phyloP scores from a whole-genome alignment of 92 coral and sea anemone genomes.

The Galaxea fascicularis region DNA sequence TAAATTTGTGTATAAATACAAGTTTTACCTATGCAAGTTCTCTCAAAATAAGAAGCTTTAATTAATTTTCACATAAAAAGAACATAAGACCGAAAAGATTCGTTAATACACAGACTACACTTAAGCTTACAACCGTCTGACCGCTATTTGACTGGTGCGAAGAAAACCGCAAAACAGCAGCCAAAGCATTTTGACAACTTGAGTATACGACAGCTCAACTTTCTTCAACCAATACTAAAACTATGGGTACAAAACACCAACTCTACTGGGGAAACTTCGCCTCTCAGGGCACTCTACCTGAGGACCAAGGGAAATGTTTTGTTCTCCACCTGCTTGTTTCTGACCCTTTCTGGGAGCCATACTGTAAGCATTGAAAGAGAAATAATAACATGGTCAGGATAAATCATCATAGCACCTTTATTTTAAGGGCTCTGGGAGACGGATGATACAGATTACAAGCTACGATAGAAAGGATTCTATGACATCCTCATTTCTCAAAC shows the following conservation, averaged over 20 bases:
- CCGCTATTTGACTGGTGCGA: no score
- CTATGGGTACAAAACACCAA: background rate
- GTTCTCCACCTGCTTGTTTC: slow-evolving; percentile 84
- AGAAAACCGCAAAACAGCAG: no score
- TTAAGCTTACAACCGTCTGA: no score
- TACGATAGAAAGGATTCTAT: slow-evolving; percentile 52
- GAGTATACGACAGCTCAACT: background rate
- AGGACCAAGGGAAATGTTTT: slow-evolving; percentile 95
- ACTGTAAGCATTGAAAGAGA: slow-evolving; percentile 57
- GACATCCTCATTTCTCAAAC: slow-evolving; percentile 47
- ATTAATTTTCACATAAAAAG: no score
- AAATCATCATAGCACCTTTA: slow-evolving; percentile 16
- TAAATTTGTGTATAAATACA: no score
- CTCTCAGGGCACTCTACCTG: slow-evolving; percentile 65
- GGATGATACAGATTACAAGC: slow-evolving; percentile 24
- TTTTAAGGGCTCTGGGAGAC: background rate
- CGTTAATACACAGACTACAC: no score
- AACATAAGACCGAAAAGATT: no score
- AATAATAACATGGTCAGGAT: slow-evolving; percentile 49
- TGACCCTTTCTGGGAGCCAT: slow-evolving; percentile 99
- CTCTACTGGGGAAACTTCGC: no score
- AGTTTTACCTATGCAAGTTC: no score
- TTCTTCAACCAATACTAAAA: background rate
- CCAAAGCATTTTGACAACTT: no score
- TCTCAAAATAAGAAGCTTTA: no score